phyloP scores from a whole-genome alignment of 2,113 vertebrate genomes.

The Ciconia maguari region DNA sequence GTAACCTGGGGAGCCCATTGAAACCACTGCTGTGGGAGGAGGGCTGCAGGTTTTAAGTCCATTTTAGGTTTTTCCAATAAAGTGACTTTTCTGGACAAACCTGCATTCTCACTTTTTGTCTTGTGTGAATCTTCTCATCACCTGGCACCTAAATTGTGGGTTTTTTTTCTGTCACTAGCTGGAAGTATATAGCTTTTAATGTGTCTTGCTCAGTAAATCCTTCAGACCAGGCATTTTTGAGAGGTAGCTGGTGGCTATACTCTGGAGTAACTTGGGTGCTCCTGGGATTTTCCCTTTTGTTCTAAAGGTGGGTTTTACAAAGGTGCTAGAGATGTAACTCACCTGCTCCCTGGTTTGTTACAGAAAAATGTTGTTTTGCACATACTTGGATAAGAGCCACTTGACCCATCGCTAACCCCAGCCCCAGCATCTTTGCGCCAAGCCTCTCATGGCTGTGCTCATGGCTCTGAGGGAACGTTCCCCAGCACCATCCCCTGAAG shows the following conservation, averaged over 20 bases:
- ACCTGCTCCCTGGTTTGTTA: no score
- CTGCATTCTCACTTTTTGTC: not conserved
- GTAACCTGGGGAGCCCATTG: slow-evolving; percentile 65
- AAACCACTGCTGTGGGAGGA: slow-evolving; percentile 67
- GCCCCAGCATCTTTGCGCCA: not conserved
- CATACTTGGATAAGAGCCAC: accelerated
- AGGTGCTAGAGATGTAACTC: not conserved
- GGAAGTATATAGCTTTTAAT: not conserved
- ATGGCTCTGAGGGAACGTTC: accelerated
- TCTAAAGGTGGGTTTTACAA: not conserved
- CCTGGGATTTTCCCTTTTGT: not conserved
- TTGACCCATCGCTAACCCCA: accelerated
- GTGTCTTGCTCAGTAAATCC: not conserved
- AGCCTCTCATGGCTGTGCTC: not conserved
- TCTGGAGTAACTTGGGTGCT: no score
- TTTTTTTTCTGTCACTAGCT: not conserved
- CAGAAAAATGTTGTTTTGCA: not conserved
- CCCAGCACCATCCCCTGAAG: no score
- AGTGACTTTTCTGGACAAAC: slow-evolving; percentile 70
- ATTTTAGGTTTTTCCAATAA: slow-evolving; percentile 69
- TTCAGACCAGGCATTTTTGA: not conserved
- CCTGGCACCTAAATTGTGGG: not conserved
- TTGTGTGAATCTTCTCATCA: not conserved
- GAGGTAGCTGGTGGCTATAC: no score
- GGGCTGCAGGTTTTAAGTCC: slow-evolving; percentile 54